Base-by-base conservation (phyloP, 1,140 invertebrate genomes). In the Chlorops oryzae region DNA sequence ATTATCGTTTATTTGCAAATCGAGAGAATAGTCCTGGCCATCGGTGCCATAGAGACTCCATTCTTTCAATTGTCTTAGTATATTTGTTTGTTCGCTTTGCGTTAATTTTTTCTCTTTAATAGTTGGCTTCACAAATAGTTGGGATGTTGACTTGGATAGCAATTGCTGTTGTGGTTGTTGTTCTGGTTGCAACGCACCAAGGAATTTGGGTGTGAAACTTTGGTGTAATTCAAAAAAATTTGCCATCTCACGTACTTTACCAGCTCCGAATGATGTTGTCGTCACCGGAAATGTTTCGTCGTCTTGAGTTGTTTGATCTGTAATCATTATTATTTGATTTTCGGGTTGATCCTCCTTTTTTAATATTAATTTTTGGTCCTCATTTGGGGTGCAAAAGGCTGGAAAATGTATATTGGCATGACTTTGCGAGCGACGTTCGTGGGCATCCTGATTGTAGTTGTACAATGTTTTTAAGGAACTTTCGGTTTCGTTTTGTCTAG, bases 41-140 rank as follows among this genome's bases (percentile, higher is more conserved):
- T 65, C 67, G 24, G 71, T 69, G 47, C 75, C 72, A 54, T 73
- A 72, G 27, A 74, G 64, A 55, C 74, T 72, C 76, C 76, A 78
- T 57, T 80, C 77, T 55, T 78, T 74, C 12, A 81, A 62, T 57
- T 80, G 73, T 58, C 75, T 77, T 3, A 79, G 57, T 22, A 78
- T 73, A 54, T 74, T 70, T 27, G 73, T 54, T 57, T 75, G 69
- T 59, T 81, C 79, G 51, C 72, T 65, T 40, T 74, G 63, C 12
- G 69, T 75, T 41, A 78, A 57, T 51, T 63, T 66, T 39, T 42
- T 55, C 52, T 41, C 47, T 28, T 45, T 25, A 24, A 3, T 22
- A 9, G 2, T 38, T 38, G 35, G 28, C 1, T 37, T 39, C 21
- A 50, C 55, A 4, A 50, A 43, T 48, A 70, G 15, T 3, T 61